Evolutionary conservation across 2,113 vertebrate genomes (phyloP), one percentile per base, ranked within the genome.

Genomic region (Alexandromys fortis): DNA sequence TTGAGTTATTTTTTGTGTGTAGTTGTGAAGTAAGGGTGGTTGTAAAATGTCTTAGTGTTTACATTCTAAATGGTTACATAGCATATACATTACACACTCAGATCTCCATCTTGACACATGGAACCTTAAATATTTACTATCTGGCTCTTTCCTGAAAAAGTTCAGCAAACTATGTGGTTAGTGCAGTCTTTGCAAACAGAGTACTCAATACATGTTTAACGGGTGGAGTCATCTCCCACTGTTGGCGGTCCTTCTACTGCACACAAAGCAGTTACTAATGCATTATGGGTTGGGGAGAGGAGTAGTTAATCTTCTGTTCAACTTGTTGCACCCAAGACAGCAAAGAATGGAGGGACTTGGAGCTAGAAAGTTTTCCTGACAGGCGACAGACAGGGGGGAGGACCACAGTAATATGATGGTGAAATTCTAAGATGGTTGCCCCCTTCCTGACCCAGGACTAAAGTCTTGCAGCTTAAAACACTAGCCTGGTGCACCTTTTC

Each of bases 41-140:
- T 87, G 86, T 63, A 28, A 83, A 26, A 45, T 77, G 92, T 92
- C 86, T 35, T 85, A 94, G 78, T 52, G 45, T 33, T 87, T 88
- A 30, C 19, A 63, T 94, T 86, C 94, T 86, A 94, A 82, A 49
- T 55, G 10, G 45, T 61, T 94, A 63, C 33, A 11, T 83, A 96
- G 4, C 73, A 10, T 79, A 22, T 88, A 68, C 5, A 28, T 68
- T 61, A 73, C 76, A 90, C 22, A 83, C 22, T 82, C 30, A 78
- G 19, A 96, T 95, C 92, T 95, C 61, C 16, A 58, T 96, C 75
- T 95, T 94, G 73, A 81, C 38, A 94, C 79, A 75, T 45, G 52
- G 91, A 87, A 1, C 58, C 55, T 82, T 92, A 75, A 76, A 30
- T 85, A 93, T 85, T 95, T 91, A 79, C 65, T 90, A 35, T 58